Conservation (phyloP, 2,888 invertebrate species). For the Pachydiplax longipennis region DNA sequence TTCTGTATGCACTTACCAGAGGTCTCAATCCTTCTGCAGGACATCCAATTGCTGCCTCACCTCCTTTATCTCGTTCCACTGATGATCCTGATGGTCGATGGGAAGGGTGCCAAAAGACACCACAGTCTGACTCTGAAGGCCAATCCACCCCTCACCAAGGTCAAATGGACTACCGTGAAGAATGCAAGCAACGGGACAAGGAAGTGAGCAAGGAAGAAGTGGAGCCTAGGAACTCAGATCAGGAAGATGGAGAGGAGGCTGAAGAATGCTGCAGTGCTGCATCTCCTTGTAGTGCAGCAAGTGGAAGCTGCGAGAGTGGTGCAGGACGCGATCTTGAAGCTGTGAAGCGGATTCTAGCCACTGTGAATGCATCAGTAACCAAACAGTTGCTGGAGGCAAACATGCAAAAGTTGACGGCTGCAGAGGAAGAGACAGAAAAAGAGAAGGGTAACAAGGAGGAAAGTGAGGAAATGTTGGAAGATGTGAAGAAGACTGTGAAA, state of each 20-base stretch:
- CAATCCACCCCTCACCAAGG: neutral
- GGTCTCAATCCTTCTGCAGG: constrained; percentile 56
- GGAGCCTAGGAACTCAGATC: neutral
- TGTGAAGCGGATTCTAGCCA: constrained; percentile 76
- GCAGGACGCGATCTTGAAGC: neutral
- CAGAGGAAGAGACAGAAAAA: neutral
- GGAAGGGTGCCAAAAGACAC: neutral
- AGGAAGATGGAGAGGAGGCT: constrained; percentile 47
- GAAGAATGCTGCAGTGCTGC: constrained; percentile 47
- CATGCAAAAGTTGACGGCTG: constrained; percentile 65
- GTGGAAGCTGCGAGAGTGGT: constrained; percentile 49
- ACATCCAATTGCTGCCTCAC: neutral
- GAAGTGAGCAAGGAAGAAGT: neutral
- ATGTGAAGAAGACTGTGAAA: constrained; percentile 54
- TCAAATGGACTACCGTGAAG: neutral
- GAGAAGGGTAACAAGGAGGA: neutral
- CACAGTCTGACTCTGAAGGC: neutral
- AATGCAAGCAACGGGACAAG: constrained; percentile 47
- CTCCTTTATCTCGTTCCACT: neutral
- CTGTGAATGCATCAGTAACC: constrained; percentile 77
- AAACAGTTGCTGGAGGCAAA: constrained; percentile 76
- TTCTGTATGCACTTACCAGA: constrained; percentile 64
- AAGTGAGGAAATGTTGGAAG: constrained; percentile 58
- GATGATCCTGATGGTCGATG: neutral
- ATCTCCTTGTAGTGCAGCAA: constrained; percentile 15